A percentile compares a stretch with the other conserved stretches of the same genome.
Evolutionary conservation across 2,888 invertebrate species (phyloP).

Genomic region (Sesia apiformis): DNA sequence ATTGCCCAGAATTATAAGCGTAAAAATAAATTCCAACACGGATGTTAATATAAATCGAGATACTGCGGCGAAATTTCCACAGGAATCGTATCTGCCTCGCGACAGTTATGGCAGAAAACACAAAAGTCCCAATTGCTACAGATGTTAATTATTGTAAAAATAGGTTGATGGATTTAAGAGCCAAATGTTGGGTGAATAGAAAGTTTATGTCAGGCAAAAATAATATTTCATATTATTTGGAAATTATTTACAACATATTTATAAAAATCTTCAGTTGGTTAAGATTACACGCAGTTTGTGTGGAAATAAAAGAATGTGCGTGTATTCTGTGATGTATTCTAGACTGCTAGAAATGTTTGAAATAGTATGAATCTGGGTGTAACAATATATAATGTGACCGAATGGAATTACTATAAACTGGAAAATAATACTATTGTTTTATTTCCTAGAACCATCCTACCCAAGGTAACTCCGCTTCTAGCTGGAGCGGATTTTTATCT

Average conservation of each 20-base stretch:
- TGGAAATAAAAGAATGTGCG: slow-evolving; percentile 5
- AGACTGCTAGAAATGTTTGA: slow-evolving; percentile 44
- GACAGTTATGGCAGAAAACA: not conserved
- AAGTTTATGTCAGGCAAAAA: slow-evolving; percentile 11
- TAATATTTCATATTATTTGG: slow-evolving; percentile 17
- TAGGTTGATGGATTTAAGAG: not conserved
- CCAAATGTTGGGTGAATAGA: slow-evolving; percentile 12
- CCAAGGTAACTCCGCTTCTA: too few relatives aligned
- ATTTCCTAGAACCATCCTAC: slow-evolving; percentile 12
- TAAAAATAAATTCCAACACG: not conserved
- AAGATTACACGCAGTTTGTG: slow-evolving; percentile 5
- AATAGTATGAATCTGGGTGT: slow-evolving; percentile 57
- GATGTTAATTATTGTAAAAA: slow-evolving; percentile 6
- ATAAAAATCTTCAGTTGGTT: slow-evolving; percentile 2
- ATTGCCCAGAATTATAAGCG: not conserved
- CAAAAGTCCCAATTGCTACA: slow-evolving; percentile 1
- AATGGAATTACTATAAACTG: slow-evolving; percentile 64
- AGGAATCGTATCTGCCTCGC: not conserved
- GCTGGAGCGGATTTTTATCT: too few relatives aligned
- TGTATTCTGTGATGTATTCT: slow-evolving; percentile 20
- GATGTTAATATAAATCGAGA: slow-evolving; percentile 5
- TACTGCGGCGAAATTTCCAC: too few relatives aligned
- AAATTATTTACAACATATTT: slow-evolving; percentile 7
- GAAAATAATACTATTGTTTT: slow-evolving; percentile 22
- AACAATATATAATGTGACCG: slow-evolving; percentile 58